Evolutionary conservation across 2,113 vertebrate genomes (phyloP), one percentile per base, ranked within the genome.

Genomic region (Chamaea fasciata): DNA sequence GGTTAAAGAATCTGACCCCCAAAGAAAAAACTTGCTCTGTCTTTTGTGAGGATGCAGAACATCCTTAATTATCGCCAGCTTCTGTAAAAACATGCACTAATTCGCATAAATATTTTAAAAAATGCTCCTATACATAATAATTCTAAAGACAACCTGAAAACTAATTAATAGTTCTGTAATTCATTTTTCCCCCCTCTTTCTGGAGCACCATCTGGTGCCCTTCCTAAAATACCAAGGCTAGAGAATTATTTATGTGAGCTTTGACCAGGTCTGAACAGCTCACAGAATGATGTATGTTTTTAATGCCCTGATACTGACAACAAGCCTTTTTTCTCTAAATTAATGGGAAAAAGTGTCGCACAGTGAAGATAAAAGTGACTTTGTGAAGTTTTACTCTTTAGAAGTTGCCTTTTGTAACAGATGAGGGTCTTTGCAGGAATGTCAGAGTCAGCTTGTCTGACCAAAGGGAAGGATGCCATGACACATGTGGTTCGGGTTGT

Each of bases 231-330:
- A 94, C 11, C 60, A 88, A 74, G 56, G 68, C 87, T 95, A 47
- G 55, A 85, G 55, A 90, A 93, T 95, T 95, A 95, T 95, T 96
- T 91, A 93, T 93, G 92, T 83, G 83, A 86, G 85, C 79, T 94
- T 70, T 94, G 93, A 94, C 93, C 92, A 96, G 5, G 4, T 92
- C 83, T 94, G 79, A 95, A 78, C 47, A 67, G 90, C 88, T 86
- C 83, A 59, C n/a, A 20, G 60, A 86, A 92, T 93, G 88, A 96
- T 93, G 71, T 88, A 96, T 88, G 88, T 71, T 96, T 96, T 91
- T 67, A 90, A 86, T 75, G 92, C 75, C 76, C 73, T 31, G 47
- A 92, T 90, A 88, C 67, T 95, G 93, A 96, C 93, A 95, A 93
- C 93, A 94, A 93, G 39, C 44, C 76, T 88, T 96, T 95, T 78